Conservation (phyloP, 2,888 invertebrate species). For the Magallana nippona region DNA sequence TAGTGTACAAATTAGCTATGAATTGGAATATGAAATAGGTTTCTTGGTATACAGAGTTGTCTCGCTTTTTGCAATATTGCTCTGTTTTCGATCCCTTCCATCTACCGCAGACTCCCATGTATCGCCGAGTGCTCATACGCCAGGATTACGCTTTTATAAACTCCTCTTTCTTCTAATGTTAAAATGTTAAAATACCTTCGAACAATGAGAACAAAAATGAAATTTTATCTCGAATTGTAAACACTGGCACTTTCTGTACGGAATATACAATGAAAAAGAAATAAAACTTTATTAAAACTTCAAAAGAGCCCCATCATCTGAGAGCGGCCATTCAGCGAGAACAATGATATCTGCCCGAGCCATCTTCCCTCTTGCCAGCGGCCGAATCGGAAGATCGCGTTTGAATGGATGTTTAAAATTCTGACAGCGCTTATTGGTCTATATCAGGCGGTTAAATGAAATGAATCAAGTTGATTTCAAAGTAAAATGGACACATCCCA, state of each 20-base stretch:
- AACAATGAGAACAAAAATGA: constrained; percentile 40
- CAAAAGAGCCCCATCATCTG: constrained; percentile 39
- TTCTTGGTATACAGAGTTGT: no score
- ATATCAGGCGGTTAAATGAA: constrained; percentile 44
- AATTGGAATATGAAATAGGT: no score
- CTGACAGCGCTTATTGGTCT: constrained; percentile 22
- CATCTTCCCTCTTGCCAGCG: constrained; percentile 28
- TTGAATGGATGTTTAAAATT: constrained; percentile 38
- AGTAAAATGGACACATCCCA: constrained; percentile 38
- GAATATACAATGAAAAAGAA: constrained; percentile 36
- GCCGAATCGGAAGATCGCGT: constrained; percentile 28
- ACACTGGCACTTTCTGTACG: constrained; percentile 39
- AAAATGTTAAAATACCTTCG: constrained; percentile 34
- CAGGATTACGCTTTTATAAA: constrained; percentile 22
- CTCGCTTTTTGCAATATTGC: neutral
- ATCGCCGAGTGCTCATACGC: neutral
- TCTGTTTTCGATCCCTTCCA: neutral
- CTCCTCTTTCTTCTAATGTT: constrained; percentile 14
- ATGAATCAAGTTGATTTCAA: constrained; percentile 46
- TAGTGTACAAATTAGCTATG: no score
- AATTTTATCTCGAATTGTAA: constrained; percentile 38
- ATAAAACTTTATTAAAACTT: constrained; percentile 41
- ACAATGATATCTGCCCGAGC: constrained; percentile 28
- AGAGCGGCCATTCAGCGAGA: constrained; percentile 19
- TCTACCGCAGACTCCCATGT: neutral